Evolutionary conservation across 2,113 vertebrate genomes (phyloP).

Genomic region (Gallinago undulata): DNA sequence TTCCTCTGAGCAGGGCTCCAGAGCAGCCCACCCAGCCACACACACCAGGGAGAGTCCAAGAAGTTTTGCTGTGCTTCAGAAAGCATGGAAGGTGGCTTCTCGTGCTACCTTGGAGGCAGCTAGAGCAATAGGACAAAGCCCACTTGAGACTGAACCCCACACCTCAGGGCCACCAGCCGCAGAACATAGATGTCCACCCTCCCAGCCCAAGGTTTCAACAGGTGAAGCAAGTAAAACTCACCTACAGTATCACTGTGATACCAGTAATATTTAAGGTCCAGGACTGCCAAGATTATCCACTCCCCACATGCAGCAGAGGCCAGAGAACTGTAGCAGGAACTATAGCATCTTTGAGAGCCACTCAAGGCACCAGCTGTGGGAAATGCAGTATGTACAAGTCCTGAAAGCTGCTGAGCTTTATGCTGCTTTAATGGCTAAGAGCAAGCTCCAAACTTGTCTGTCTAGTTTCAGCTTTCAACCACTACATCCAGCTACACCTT

Average conservation of each 20-base stretch:
- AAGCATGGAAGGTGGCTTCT: neutral
- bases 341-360: neutral
- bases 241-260: neutral
- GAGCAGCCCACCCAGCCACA: neutral
- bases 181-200: neutral
- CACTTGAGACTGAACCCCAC: neutral
- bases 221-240: neutral
- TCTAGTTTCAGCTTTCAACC: slow-evolving; percentile 45
- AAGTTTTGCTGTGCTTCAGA: neutral
- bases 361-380: neutral
- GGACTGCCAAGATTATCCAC: neutral
- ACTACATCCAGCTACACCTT: slow-evolving; percentile 59
- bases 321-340: neutral
- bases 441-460: slow-evolving; percentile 4
- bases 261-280: neutral
- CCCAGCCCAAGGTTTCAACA: neutral
- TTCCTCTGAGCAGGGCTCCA: neutral
- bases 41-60: neutral
- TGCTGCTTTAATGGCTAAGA: neutral
- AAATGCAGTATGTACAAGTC: neutral
- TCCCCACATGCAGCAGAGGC: neutral
- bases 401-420: neutral
- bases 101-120: neutral
- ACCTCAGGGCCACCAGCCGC: neutral
- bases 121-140: neutral